Evolutionary conservation across 2,113 vertebrate species (phyloP), one percentile per base, ranked within the genome.

Genomic region (Bufo bufo): DNA sequence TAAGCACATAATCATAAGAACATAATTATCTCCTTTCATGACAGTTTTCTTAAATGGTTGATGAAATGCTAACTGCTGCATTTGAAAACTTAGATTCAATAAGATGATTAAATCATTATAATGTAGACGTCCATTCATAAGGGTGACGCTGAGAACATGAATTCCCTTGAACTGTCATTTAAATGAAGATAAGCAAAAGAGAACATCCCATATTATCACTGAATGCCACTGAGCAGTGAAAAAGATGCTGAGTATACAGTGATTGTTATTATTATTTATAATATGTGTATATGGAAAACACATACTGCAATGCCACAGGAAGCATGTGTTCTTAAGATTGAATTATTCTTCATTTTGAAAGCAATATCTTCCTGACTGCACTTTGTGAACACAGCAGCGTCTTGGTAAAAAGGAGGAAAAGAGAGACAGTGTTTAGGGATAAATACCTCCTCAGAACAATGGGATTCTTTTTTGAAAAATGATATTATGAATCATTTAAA

Each of bases 191-290:
- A 33, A 33, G 33, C 56, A 49, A 56, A 75, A 71, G 8, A 86
- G 85, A 54, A 14, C 59, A 45, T 79, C 43, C 54, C 50, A 59
- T 12, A 63, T 82, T 87, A 87, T 87, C 56, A n/a, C 5, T n/a
- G 19, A 75, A 87, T 82, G 82, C 86, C 66, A 87, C 65, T 58
- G 54, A 72, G 86, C 78, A 80, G 58, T 87, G 69, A 87, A 82
- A 82, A 69, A 59, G 69, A 74, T 61, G 52, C 79, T 61, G 66
- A 75, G 69, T 63, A 47, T 82, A 82, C 58, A 82, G 86, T 61
- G 86, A 87, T 87, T 87, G 79, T 82, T 87, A 82, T 87, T 87
- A 72, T 82, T 87, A 75, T 75, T 87, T 87, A 75, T 82, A 87
- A 63, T 59, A 87, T 82, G 69, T 63, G 56, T 87, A 74, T 74